phyloP scores from a whole-genome alignment of 2,888 invertebrate species.

The Macrosiphum euphorbiae region DNA sequence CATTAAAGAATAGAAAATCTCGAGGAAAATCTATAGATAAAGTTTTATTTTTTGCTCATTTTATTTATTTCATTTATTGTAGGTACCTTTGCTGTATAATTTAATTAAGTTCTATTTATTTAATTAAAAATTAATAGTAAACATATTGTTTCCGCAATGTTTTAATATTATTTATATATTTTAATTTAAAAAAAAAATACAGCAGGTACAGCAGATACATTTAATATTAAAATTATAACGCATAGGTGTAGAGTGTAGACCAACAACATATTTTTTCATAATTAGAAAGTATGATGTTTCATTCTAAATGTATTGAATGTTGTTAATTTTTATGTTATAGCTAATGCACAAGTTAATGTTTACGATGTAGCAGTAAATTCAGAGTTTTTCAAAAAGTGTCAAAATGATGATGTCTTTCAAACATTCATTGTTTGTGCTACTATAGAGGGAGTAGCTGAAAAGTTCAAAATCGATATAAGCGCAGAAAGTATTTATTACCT shows the following conservation, averaged over 20 bases:
- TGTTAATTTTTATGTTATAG: slow-evolving; percentile 16
- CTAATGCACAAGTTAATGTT: slow-evolving; percentile 73
- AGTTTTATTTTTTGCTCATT: background rate
- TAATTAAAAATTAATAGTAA: background rate
- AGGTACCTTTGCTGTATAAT: background rate
- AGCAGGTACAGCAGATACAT: background rate
- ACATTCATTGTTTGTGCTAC: slow-evolving; percentile 83
- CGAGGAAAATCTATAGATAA: background rate
- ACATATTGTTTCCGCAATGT: background rate
- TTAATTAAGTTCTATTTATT: background rate
- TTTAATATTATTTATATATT: background rate
- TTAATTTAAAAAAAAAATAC: too few relatives aligned
- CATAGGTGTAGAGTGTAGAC: background rate
- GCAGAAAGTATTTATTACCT: slow-evolving; percentile 51
- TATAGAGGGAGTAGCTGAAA: slow-evolving; percentile 82
- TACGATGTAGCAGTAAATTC: slow-evolving; percentile 89
- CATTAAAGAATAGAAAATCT: background rate
- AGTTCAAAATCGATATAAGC: slow-evolving; percentile 83
- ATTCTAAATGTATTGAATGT: background rate
- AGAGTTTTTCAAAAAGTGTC: slow-evolving; percentile 81
- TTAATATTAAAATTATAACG: background rate
- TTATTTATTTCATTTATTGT: background rate
- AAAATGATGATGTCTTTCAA: slow-evolving; percentile 73
- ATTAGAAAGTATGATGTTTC: background rate
- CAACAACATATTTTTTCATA: background rate